These are phyloP conservation scores for Dolichotis patagonum DNA, from an alignment of 2,113 vertebrate genomes.

Conservation along the genomic window DNA sequence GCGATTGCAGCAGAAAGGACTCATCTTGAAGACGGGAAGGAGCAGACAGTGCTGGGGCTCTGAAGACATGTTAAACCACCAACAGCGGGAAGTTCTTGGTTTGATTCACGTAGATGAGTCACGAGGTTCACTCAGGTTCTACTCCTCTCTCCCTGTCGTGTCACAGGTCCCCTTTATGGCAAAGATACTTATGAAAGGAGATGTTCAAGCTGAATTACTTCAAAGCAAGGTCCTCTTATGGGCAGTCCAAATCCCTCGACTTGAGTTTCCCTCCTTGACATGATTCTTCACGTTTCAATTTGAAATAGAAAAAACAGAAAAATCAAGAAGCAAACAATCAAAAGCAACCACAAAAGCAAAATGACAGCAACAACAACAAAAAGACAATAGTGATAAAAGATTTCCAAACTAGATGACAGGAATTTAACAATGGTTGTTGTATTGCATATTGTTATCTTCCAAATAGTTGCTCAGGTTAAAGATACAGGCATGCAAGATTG, in stretches of 20 bases:
- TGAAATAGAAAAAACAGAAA: no score
- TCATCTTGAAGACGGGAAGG: not conserved
- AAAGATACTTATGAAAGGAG: not conserved
- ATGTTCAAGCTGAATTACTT: not conserved
- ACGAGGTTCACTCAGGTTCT: not conserved
- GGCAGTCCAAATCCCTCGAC: not conserved
- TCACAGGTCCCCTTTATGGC: not conserved
- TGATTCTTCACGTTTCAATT: not conserved
- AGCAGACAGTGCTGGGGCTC: rapidly evolving
- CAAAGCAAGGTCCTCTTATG: not conserved
- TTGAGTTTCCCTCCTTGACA: not conserved
- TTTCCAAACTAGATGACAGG: no score
- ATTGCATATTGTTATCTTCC: no score
- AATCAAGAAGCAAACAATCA: no score
- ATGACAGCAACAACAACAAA: no score
- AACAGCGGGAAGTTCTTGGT: not conserved
- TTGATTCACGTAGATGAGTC: not conserved
- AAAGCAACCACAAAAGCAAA: no score
- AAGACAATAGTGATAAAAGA: no score
- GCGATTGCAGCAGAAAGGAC: no score
- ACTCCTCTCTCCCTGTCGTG: not conserved
- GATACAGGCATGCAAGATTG: no score
- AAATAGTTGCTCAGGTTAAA: no score
- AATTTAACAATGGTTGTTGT: no score
- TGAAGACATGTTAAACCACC: not conserved